Evolutionary conservation across 2,797 vertebrate species (phyloP), one percentile per base, ranked within the genome.

Genomic region (Hippocampus kuda): DNA sequence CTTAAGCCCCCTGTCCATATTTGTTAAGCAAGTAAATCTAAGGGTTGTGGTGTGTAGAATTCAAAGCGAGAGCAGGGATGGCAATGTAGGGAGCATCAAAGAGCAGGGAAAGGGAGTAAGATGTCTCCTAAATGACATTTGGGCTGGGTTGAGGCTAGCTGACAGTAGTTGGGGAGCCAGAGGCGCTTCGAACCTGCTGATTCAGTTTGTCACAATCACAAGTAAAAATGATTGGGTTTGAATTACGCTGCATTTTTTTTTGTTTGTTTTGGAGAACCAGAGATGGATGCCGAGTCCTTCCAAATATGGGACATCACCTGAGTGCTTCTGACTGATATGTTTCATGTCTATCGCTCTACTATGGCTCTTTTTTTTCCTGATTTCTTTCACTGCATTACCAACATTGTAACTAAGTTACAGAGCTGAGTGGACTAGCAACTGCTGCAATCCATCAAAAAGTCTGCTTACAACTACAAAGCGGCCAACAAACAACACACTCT

Each of bases 81-180:
- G 79, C 74, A 65, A 82, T 70, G 77, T 56, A 67, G 73, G 77
- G 78, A 75, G 74, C 84, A 78, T 71, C 71, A 71, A 76, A 77
- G 76, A 64, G 72, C 72, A 77, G 70, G 78, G 77, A 77, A 75
- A 82, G 74, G 80, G 76, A 85, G 81, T 83, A 84, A 84, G 82
- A 90, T 85, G 82, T 88, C 88, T 89, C 84, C 82, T 76, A 91
- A 91, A 92, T 91, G 88, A 90, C 87, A 92, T 91, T 91, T 91
- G 79, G 76, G 71, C 77, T 77, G 82, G 85, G 77, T 68, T 72
- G 83, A 85, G 84, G 65, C 57, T 69, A 78, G 77, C 76, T 88
- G 87, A 87, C 86, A 85, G 84, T 81, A 85, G 87, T 78, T 84
- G 79, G 79, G 83, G 77, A 84, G 78, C 72, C 79, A 83, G 73